Conservation (phyloP, 2,113 vertebrate species). For the Zonotrichia leucophrys region DNA sequence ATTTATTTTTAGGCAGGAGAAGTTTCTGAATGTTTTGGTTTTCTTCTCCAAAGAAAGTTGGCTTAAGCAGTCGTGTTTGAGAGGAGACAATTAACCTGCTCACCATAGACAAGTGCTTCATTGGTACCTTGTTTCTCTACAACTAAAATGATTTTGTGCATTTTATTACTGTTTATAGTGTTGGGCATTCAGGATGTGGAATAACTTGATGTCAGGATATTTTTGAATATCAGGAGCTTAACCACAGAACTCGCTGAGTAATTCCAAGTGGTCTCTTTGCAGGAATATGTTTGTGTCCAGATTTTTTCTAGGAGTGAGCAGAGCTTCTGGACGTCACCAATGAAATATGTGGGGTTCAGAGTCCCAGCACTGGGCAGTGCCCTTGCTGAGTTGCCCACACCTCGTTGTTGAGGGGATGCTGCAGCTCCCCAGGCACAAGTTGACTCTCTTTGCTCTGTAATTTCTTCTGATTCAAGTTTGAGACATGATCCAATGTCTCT, state of each 20-base stretch:
- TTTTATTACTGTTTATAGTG: constrained; percentile 44
- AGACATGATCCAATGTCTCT: neutral
- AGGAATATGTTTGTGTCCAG: neutral
- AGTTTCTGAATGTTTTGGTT: neutral
- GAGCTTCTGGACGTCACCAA: neutral
- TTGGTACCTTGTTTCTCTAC: constrained; percentile 44
- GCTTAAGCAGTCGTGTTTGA: constrained; percentile 3
- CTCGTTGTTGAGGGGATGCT: neutral
- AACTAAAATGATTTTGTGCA: constrained; percentile 16
- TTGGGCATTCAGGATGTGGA: constrained; percentile 51
- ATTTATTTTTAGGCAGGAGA: neutral
- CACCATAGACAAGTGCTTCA: neutral
- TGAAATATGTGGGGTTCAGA: neutral
- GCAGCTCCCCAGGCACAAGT: neutral
- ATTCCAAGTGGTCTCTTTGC: neutral
- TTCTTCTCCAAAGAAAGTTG: constrained; percentile 45
- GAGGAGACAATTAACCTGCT: neutral
- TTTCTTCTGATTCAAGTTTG: neutral
- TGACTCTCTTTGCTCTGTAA: neutral
- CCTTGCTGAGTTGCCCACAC: neutral
- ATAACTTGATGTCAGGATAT: neutral
- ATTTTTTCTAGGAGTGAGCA: neutral
- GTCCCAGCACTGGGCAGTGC: neutral
- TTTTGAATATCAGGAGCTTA: neutral
- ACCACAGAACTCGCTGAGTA: neutral